A percentile compares a stretch with the other conserved stretches of the same genome.
phyloP scores from a whole-genome alignment of 2,888 invertebrate species.

The Cybosia mesomella region DNA sequence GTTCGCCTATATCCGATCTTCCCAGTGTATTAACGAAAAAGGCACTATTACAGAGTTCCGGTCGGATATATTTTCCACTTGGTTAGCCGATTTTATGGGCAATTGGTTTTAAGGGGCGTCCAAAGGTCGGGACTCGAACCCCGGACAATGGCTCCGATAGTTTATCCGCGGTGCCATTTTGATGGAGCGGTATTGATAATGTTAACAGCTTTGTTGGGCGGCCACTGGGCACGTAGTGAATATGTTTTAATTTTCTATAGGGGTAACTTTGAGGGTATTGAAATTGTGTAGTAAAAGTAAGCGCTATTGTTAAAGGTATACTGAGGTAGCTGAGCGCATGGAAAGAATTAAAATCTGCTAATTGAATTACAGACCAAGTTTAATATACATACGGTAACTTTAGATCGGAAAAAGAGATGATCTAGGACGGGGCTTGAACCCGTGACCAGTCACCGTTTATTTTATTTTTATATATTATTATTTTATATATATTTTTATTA shows the following conservation, averaged over 20 bases:
- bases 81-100: slow-evolving; percentile 85
- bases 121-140: slow-evolving; percentile 71
- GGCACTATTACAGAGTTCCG: slow-evolving; percentile 64
- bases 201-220: slow-evolving; percentile 65
- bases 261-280: not conserved
- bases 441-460: too few relatives aligned
- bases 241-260: slow-evolving; percentile 9
- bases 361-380: too few relatives aligned
- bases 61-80: slow-evolving; percentile 84
- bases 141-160: slow-evolving; percentile 74
- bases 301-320: not conserved
- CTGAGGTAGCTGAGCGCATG: not conserved
- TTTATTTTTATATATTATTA: too few relatives aligned
- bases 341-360: too few relatives aligned
- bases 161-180: slow-evolving; percentile 77
- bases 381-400: too few relatives aligned
- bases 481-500: too few relatives aligned
- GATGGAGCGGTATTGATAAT: slow-evolving; percentile 75
- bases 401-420: too few relatives aligned
- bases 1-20: slow-evolving; percentile 42
- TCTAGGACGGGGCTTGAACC: too few relatives aligned
- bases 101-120: slow-evolving; percentile 76
- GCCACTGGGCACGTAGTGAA: slow-evolving; percentile 19
- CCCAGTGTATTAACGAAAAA: slow-evolving; percentile 73
- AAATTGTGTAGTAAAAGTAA: not conserved